A percentile compares a stretch with the other conserved stretches of the same genome.
Evolutionary conservation across 1,140 invertebrate genomes (phyloP).

Genomic region (Venustaconcha ellipsiformis): DNA sequence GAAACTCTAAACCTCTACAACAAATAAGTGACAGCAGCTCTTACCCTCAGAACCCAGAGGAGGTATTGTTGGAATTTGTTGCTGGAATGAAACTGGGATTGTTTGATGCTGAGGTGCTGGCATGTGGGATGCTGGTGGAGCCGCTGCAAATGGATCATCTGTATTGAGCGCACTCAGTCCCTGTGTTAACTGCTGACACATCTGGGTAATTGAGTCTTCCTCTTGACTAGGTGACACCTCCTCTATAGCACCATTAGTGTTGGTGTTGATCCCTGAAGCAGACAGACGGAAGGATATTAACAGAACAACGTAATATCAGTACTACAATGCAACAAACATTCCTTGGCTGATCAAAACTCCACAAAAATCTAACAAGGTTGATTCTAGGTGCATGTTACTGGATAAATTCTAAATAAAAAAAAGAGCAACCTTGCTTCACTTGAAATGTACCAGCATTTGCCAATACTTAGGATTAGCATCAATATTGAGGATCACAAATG

Average conservation of each 20-base stretch:
- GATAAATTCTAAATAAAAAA: no score
- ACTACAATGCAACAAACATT: no score
- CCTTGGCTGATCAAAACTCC: no score
- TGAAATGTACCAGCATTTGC: no score
- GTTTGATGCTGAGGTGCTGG: slow-evolving; percentile 39
- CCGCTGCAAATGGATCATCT: slow-evolving; percentile 73
- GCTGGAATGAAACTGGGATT: slow-evolving; percentile 50
- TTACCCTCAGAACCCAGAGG: not conserved
- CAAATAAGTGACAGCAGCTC: not conserved
- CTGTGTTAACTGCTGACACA: slow-evolving; percentile 89
- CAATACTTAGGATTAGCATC: no score
- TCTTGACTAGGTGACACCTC: slow-evolving; percentile 78
- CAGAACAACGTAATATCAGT: no score
- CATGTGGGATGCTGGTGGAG: slow-evolving; percentile 22
- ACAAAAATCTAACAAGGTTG: no score
- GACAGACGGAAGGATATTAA: no score
- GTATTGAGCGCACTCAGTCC: slow-evolving; percentile 83
- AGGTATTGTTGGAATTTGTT: slow-evolving; percentile 19
- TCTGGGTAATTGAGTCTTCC: slow-evolving; percentile 82
- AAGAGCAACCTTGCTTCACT: no score
- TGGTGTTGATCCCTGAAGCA: not conserved
- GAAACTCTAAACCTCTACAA: not conserved
- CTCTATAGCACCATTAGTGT: slow-evolving; percentile 79
- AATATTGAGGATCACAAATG: no score
- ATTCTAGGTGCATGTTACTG: no score